Conservation (phyloP, 2,888 invertebrate species). For the Torymus tubicola region DNA sequence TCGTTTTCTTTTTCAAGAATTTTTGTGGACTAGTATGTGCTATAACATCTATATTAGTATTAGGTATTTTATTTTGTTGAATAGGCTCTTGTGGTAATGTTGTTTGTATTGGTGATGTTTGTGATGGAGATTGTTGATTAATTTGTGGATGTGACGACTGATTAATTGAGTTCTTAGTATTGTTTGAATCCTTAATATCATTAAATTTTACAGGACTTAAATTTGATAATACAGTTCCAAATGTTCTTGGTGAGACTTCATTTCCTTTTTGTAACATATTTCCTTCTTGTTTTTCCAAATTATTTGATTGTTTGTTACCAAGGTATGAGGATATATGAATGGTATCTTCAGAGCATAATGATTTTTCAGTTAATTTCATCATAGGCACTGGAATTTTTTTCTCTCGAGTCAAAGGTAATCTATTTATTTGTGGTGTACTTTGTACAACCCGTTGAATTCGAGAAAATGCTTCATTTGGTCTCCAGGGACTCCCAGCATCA, state of each 20-base stretch:
- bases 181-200: neutral
- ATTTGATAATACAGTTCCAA: constrained; percentile 67
- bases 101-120: constrained; percentile 1
- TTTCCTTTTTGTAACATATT: neutral
- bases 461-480: constrained; percentile 64
- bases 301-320: constrained; percentile 9
- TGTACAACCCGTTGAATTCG: constrained; percentile 65
- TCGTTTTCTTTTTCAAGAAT: constrained; percentile 46
- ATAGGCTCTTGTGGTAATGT: neutral
- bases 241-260: constrained; percentile 61
- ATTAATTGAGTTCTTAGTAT: neutral
- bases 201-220: constrained; percentile 45
- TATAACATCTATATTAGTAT: constrained; percentile 50
- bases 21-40: constrained; percentile 60
- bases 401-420: constrained; percentile 12
- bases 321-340: constrained; percentile 31
- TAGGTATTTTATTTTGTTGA: neutral
- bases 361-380: constrained; percentile 34
- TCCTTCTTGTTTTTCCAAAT: neutral
- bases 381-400: constrained; percentile 31
- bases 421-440: constrained; percentile 66
- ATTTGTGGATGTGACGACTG: neutral
- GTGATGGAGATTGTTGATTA: constrained; percentile 8
- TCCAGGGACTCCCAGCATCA: constrained; percentile 67
- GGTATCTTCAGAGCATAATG: constrained; percentile 51